Percentiles rank a stretch among this genome's conserved stretches.
Evolutionary conservation across 2,113 vertebrate genomes (phyloP).

Genomic region (Neolamprologus tretocephalus): DNA sequence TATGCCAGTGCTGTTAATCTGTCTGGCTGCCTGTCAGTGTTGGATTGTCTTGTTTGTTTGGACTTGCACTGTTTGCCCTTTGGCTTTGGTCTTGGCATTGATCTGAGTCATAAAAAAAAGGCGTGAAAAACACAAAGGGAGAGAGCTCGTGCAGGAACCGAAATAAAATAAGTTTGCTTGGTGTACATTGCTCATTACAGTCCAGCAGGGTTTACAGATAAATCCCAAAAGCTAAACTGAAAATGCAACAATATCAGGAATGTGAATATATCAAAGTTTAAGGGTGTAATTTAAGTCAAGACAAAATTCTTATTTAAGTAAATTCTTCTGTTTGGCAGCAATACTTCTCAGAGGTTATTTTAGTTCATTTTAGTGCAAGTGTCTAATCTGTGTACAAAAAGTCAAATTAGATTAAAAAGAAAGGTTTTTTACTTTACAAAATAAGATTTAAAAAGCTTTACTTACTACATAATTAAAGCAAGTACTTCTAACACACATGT

Average conservation of each 20-base stretch:
- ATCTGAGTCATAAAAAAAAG: neutral
- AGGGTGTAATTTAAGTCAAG: neutral
- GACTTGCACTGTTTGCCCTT: conserved; percentile 9
- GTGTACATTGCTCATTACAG: neutral
- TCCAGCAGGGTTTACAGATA: neutral
- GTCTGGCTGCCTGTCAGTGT: neutral
- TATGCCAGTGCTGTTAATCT: conserved; percentile 19
- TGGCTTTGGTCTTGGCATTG: neutral
- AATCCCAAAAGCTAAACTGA: neutral
- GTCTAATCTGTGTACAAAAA: neutral
- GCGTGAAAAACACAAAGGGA: neutral
- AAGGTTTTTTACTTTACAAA: neutral
- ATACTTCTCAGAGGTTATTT: neutral
- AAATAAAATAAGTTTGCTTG: neutral
- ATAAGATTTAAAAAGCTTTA: neutral
- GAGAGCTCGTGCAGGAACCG: neutral
- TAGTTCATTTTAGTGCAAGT: neutral
- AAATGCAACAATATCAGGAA: neutral
- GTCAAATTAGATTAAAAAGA: neutral
- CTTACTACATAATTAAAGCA: neutral
- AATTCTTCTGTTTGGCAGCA: neutral
- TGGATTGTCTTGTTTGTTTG: conserved; percentile 26
- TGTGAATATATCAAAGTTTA: neutral
- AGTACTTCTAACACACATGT: neutral
- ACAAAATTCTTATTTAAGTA: neutral